Base-by-base conservation (phyloP, 1,140 invertebrate genomes). In the Chironomus striatipennis region DNA sequence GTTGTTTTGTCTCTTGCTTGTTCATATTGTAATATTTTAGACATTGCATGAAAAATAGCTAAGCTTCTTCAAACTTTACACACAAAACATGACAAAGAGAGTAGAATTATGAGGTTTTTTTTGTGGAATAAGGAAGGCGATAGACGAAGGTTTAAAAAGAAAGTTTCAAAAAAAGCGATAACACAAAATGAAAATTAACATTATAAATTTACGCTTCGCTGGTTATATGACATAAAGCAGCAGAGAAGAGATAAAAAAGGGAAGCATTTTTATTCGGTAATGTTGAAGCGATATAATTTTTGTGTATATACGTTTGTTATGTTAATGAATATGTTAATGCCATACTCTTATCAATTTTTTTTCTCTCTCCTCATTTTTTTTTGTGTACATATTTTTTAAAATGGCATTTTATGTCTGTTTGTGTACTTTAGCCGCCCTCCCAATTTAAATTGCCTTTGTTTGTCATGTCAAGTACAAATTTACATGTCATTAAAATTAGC, bases 151-250 rank as follows among this genome's bases (percentile, higher is more conserved):
- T 57, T 57, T 57, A 57, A 57, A 57, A 57, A n/a, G 47, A 57
- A 57, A 57, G 47, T 57, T 57, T 57, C 47, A 57, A 57, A 57
- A 57, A 57, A 57, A 43, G 42, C 47, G 47, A 57, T 57, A 57
- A 57, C 47, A 57, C 47, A 12, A 57, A 57, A 57, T 34, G 24
- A 57, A 57, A 57, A 57, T 57, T 57, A 57, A 57, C 47, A 57
- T 57, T 57, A 57, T 57, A 57, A 57, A 57, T 57, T 57, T 57
- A 57, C 47, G 47, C 47, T 57, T 57, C 12, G 47, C 47, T 57
- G 12, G 47, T 57, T 15, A n/a, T 57, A 57, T 57, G 47, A 57
- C 47, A 57, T 57, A 57, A 57, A 57, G 47, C 47, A 57, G 47
- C 24, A 57, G 15, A 47, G 43, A 10, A 8, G 47, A 57, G 47